A percentile compares a stretch with the other conserved stretches of the same genome.
Evolutionary conservation across 2,888 invertebrate genomes (phyloP).

Genomic region (Thera britannica): DNA sequence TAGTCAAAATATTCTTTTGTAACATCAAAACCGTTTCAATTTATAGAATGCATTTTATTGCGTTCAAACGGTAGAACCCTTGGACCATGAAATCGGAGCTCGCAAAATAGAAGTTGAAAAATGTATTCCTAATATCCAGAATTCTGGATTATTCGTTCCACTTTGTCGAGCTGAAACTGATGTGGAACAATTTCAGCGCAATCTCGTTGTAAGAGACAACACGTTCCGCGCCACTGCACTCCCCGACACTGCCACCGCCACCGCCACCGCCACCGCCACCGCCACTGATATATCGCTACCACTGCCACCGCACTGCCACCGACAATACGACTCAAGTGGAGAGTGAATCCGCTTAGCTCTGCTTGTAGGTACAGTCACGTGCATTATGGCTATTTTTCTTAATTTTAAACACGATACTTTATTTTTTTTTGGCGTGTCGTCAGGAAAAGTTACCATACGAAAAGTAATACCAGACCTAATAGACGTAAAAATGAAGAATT

Average conservation of each 20-base stretch:
- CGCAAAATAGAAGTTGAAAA: not conserved
- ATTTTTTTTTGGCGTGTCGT: too few relatives aligned
- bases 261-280: too few relatives aligned
- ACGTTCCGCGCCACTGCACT: not conserved
- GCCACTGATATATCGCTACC: not conserved
- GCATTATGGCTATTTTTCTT: too few relatives aligned
- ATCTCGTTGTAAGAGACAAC: constrained; percentile 3
- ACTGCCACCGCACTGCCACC: not conserved
- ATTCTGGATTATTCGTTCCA: not conserved
- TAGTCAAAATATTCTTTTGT: too few relatives aligned
- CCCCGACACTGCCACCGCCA: not conserved
- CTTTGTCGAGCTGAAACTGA: not conserved
- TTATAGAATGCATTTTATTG: too few relatives aligned
- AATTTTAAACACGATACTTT: constrained; percentile 1
- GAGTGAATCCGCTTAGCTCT: not conserved
- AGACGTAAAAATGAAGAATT: too few relatives aligned
- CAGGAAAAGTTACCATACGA: too few relatives aligned
- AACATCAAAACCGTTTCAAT: too few relatives aligned
- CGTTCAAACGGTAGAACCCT: too few relatives aligned
- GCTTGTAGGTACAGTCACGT: not conserved
- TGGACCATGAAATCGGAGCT: not conserved
- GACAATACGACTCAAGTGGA: not conserved
- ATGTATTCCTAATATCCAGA: not conserved
- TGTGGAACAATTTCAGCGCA: not conserved
- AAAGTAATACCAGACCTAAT: too few relatives aligned